Evolutionary conservation across 2,113 vertebrate genomes (phyloP).

Genomic region (Nothoprocta pentlandii): DNA sequence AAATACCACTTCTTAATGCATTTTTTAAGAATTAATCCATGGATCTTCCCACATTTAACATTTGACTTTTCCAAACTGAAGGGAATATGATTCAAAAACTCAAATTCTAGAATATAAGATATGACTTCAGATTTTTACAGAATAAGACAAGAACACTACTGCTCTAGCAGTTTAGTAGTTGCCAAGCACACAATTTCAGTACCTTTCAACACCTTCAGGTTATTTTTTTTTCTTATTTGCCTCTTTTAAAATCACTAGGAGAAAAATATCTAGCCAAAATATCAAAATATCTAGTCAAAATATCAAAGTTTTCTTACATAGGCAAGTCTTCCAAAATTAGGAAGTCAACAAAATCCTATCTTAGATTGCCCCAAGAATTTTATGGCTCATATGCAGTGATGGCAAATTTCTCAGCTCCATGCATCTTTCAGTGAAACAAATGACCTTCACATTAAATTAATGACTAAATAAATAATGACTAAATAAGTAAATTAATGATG

Average conservation of each 20-base stretch:
- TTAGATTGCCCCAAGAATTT: background rate
- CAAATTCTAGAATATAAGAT: background rate
- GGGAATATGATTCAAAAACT: background rate
- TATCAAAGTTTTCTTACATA: background rate
- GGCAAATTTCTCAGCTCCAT: background rate
- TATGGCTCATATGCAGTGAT: background rate
- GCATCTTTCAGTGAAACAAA: background rate
- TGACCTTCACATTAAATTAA: background rate
- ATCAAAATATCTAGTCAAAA: background rate
- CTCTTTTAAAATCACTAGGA: background rate
- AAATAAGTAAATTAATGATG: background rate
- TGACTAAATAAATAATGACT: background rate
- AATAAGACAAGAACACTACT: background rate
- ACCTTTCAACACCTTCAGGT: background rate
- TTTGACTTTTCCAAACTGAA: background rate
- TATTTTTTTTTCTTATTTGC: background rate
- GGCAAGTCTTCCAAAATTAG: background rate
- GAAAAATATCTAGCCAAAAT: background rate
- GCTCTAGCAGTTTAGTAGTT: background rate
- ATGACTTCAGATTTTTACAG: background rate
- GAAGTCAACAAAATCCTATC: background rate
- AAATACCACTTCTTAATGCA: background rate
- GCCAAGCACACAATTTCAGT: background rate
- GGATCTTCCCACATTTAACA: background rate
- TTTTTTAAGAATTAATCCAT: background rate